These are phyloP conservation scores for Eristalinus sepulchralis DNA, from an alignment of 2,888 invertebrate genomes.

Conservation along the genomic window DNA sequence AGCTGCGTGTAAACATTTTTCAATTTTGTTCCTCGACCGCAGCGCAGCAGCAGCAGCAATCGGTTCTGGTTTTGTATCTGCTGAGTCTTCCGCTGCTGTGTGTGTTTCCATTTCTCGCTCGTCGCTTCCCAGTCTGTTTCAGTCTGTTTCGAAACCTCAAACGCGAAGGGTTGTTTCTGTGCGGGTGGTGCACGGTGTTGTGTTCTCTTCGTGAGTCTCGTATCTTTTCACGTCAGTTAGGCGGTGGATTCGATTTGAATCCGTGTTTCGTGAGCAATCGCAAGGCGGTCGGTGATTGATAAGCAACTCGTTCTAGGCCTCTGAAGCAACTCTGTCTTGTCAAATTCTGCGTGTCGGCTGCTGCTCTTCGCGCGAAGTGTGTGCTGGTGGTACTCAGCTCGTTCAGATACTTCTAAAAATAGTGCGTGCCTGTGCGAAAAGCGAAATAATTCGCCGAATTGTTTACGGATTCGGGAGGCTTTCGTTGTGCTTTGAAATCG, in stretches of 20 bases:
- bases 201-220: background rate
- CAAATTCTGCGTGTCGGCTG: background rate
- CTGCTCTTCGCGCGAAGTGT: background rate
- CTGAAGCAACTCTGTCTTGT: background rate
- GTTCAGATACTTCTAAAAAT: background rate
- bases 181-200: slow-evolving; percentile 4
- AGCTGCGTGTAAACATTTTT: slow-evolving; percentile 11
- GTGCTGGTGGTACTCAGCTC: background rate
- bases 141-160: slow-evolving; percentile 66
- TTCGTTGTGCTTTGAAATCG: background rate
- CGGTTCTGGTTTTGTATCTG: slow-evolving; percentile 31
- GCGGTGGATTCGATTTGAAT: background rate
- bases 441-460: background rate
- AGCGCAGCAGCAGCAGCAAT: slow-evolving; percentile 5
- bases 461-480: background rate
- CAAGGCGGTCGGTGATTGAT: background rate
- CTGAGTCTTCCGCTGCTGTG: background rate
- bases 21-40: background rate
- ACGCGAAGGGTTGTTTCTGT: slow-evolving; percentile 26
- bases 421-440: background rate
- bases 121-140: slow-evolving; percentile 55
- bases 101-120: slow-evolving; percentile 14
- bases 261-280: background rate
- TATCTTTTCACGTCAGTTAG: background rate
- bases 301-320: background rate